Conservation (phyloP, 2,888 invertebrate species). For the Parnassius smintheus region DNA sequence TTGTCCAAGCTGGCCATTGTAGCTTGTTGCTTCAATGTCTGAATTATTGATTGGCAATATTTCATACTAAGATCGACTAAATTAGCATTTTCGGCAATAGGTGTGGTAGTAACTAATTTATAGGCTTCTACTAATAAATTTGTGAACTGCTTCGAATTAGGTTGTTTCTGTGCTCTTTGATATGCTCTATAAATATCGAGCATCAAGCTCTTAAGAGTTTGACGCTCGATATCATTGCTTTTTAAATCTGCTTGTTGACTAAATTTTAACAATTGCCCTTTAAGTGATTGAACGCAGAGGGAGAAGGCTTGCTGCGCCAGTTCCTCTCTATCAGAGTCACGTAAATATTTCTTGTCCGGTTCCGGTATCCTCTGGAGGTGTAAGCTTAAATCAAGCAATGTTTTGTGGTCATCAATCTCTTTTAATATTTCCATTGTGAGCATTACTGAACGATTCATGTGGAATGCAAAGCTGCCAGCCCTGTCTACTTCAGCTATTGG, state of each 20-base stretch:
- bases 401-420: constrained; percentile 89
- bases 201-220: constrained; percentile 74
- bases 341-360: constrained; percentile 92
- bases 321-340: constrained; percentile 91
- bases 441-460: constrained; percentile 92
- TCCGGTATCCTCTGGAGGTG: constrained; percentile 91
- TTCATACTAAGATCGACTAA: constrained; percentile 85
- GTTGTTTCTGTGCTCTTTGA: constrained; percentile 84
- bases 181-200: constrained; percentile 85
- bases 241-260: constrained; percentile 71
- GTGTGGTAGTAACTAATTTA: constrained; percentile 83
- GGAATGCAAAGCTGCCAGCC: constrained; percentile 94
- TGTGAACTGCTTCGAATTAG: constrained; percentile 81
- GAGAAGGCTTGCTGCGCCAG: constrained; percentile 90
- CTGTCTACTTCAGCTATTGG: constrained; percentile 94
- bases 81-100: constrained; percentile 82
- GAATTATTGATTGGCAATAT: constrained; percentile 84
- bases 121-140: constrained; percentile 86
- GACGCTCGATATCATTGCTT: constrained; percentile 70
- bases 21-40: constrained; percentile 79
- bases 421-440: constrained; percentile 90
- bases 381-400: constrained; percentile 88
- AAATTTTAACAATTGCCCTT: constrained; percentile 82
- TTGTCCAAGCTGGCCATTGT: constrained; percentile 63
- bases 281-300: constrained; percentile 85